phyloP scores from a whole-genome alignment of 2,113 vertebrate genomes.

The Petaurus breviceps region DNA sequence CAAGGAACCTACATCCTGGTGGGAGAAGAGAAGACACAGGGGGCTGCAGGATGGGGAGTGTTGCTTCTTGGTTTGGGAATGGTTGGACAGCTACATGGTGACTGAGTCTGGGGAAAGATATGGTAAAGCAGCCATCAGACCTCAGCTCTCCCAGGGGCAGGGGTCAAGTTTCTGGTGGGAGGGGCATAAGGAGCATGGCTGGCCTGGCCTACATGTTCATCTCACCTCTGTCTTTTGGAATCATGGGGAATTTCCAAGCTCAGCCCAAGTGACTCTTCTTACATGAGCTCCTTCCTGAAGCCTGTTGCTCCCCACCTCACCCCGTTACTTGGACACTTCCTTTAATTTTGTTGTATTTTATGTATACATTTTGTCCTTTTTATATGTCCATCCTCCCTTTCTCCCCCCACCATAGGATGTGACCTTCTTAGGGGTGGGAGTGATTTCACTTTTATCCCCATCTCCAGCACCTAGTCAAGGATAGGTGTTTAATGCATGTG shows the following conservation, averaged over 20 bases:
- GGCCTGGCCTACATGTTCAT: background rate
- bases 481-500: background rate
- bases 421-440: background rate
- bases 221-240: background rate
- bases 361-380: background rate
- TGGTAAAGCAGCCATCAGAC: background rate
- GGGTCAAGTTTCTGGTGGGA: background rate
- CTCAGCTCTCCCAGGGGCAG: background rate
- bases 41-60: background rate
- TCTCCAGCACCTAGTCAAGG: background rate
- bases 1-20: background rate
- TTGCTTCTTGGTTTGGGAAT: background rate
- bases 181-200: background rate
- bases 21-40: background rate
- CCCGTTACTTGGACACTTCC: background rate
- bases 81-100: background rate
- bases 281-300: background rate
- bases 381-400: no score
- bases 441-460: background rate
- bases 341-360: background rate
- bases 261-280: background rate
- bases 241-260: background rate
- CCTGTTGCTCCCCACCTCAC: background rate
- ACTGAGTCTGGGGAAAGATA: background rate
- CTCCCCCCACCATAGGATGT: no score